Evolutionary conservation across 2,113 vertebrate genomes (phyloP).

Genomic region (Dendropsophus ebraccatus): DNA sequence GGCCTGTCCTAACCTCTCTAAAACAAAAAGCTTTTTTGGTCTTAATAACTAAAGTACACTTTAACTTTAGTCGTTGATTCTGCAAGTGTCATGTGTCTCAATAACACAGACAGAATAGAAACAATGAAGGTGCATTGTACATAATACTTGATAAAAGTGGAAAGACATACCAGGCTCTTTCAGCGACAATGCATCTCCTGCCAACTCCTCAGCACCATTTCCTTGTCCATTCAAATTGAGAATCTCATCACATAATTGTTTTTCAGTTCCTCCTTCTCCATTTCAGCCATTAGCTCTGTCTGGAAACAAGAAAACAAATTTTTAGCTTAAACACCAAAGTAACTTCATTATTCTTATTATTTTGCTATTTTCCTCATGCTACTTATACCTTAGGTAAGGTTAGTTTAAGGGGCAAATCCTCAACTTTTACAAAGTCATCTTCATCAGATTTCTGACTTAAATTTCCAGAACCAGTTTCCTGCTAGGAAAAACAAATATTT

Average conservation of each 20-base stretch:
- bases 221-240: slow-evolving; percentile 67
- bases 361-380: too few species aligned
- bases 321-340: slow-evolving; percentile 16
- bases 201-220: slow-evolving; percentile 78
- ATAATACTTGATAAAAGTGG: background rate
- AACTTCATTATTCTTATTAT: background rate
- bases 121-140: background rate
- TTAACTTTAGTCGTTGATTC: too few species aligned
- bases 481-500: background rate
- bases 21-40: too few species aligned
- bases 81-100: too few species aligned
- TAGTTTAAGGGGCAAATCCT: slow-evolving; percentile 90
- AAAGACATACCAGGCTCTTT: slow-evolving; percentile 88
- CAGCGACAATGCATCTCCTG: slow-evolving; percentile 82
- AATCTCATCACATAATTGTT: slow-evolving; percentile 86
- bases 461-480: slow-evolving; percentile 94
- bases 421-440: slow-evolving; percentile 97
- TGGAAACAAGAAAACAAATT: slow-evolving; percentile 61
- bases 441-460: slow-evolving; percentile 96
- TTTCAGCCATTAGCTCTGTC: slow-evolving; percentile 92
- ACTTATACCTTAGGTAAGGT: slow-evolving; percentile 88
- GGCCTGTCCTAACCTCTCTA: too few species aligned
- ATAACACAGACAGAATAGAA: background rate
- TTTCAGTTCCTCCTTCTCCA: slow-evolving; percentile 86
- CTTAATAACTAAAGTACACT: too few species aligned